A percentile compares a stretch with the other conserved stretches of the same genome.
Conservation (phyloP, 2,113 vertebrate species). For the Saguinus midas region DNA sequence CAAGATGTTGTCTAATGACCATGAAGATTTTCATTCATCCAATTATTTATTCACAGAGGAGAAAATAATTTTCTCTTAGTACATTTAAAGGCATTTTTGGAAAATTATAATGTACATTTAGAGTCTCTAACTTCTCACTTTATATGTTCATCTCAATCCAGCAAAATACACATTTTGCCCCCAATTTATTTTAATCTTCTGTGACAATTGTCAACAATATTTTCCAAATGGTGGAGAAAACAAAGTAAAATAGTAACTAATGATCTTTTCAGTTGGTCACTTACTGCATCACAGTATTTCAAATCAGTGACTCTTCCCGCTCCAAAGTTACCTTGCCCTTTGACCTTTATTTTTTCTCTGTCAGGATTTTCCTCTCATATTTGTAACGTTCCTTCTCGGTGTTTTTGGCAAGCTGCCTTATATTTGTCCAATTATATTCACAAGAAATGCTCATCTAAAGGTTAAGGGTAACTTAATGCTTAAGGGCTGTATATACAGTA, state of each 20-base stretch:
- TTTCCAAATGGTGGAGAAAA: background rate
- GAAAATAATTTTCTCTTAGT: background rate
- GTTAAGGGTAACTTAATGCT: too few relatives aligned
- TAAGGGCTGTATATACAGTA: too few relatives aligned
- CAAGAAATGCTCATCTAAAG: background rate
- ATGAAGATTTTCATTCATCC: background rate
- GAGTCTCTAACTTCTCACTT: background rate
- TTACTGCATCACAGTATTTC: background rate
- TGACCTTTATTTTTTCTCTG: background rate
- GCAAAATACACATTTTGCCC: background rate
- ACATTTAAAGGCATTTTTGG: background rate
- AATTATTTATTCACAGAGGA: background rate
- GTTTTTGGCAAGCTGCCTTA: background rate
- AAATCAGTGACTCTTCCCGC: background rate
- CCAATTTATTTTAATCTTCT: background rate
- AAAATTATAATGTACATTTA: background rate
- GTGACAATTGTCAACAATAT: background rate
- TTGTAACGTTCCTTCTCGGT: background rate
- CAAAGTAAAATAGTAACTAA: background rate
- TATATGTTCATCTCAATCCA: background rate
- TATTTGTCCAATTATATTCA: background rate
- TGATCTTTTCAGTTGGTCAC: background rate
- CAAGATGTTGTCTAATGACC: background rate
- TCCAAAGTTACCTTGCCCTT: background rate
- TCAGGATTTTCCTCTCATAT: background rate